Conservation (phyloP, 2,113 vertebrate species). For the Xiphophorus couchianus region DNA sequence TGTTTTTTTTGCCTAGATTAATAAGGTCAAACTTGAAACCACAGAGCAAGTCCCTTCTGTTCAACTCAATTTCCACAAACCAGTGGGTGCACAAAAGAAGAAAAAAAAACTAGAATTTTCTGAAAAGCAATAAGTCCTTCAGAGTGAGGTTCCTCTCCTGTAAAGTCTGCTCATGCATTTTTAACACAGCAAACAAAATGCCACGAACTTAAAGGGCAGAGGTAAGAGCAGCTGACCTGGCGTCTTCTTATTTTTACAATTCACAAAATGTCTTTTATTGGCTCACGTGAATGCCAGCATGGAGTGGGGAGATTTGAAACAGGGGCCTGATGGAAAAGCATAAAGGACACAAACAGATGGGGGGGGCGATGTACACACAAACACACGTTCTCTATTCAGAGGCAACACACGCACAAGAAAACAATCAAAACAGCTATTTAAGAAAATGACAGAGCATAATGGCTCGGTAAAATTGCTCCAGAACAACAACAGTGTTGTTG, state of each 20-base stretch:
- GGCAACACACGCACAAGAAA: neutral
- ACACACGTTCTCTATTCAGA: conserved; percentile 2
- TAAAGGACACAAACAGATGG: conserved; percentile 5
- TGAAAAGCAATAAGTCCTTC: conserved; percentile 31
- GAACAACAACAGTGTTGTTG: conserved; percentile 3
- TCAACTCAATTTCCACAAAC: conserved; percentile 28
- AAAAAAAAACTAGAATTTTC: conserved; percentile 58
- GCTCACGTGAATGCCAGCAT: neutral
- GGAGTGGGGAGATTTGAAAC: conserved; percentile 7
- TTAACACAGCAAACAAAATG: conserved; percentile 62
- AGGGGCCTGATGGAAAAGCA: neutral
- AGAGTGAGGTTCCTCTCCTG: conserved; percentile 40
- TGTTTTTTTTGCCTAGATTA: too few relatives aligned
- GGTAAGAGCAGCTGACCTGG: conserved; percentile 40
- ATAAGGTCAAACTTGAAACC: neutral
- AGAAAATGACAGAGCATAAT: conserved; percentile 1
- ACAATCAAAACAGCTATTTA: neutral
- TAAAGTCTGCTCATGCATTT: conserved; percentile 62
- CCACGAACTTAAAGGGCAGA: conserved; percentile 37
- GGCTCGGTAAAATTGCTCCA: conserved; percentile 19
- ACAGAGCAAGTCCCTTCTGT: conserved; percentile 1
- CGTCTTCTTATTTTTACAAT: conserved; percentile 32
- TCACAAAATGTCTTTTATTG: conserved; percentile 24
- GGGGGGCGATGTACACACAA: neutral
- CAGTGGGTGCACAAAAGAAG: neutral